These are phyloP conservation scores for Diorhabda carinulata DNA, from an alignment of 1,140 invertebrate genomes.

Conservation along the genomic window DNA sequence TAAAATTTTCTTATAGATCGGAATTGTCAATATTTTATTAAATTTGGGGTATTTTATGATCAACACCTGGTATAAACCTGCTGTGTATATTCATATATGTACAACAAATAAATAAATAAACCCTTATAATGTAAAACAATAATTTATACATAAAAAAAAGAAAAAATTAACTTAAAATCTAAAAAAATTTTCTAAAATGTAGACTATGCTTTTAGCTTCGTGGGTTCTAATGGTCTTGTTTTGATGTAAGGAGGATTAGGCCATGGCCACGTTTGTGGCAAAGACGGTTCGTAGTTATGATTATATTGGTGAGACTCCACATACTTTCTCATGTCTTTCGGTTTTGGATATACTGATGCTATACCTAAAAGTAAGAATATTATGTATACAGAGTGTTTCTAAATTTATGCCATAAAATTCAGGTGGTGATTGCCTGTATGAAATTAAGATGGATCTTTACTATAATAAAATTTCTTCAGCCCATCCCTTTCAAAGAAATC, in stretches of 20 bases:
- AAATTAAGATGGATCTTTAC: too few relatives aligned
- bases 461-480: too few relatives aligned
- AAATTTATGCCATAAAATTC: too few relatives aligned
- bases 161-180: slow-evolving; percentile 13
- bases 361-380: slow-evolving; percentile 56
- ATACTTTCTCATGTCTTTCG: slow-evolving; percentile 68
- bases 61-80: too few relatives aligned
- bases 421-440: too few relatives aligned
- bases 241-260: slow-evolving; percentile 56
- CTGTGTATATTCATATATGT: too few relatives aligned
- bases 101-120: neutral
- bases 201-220: slow-evolving; percentile 26
- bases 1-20: too few relatives aligned
- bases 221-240: slow-evolving; percentile 51
- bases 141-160: slow-evolving; percentile 10
- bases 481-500: too few relatives aligned
- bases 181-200: neutral
- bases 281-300: slow-evolving; percentile 71
- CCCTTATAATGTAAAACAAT: slow-evolving; percentile 5
- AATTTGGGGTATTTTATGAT: too few relatives aligned
- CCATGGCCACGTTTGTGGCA: slow-evolving; percentile 75
- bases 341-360: slow-evolving; percentile 81
- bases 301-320: slow-evolving; percentile 74
- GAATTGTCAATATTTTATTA: too few relatives aligned
- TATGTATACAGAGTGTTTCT: too few relatives aligned